Conservation (phyloP, 2,888 invertebrate species). For the Slavum lentiscoides region DNA sequence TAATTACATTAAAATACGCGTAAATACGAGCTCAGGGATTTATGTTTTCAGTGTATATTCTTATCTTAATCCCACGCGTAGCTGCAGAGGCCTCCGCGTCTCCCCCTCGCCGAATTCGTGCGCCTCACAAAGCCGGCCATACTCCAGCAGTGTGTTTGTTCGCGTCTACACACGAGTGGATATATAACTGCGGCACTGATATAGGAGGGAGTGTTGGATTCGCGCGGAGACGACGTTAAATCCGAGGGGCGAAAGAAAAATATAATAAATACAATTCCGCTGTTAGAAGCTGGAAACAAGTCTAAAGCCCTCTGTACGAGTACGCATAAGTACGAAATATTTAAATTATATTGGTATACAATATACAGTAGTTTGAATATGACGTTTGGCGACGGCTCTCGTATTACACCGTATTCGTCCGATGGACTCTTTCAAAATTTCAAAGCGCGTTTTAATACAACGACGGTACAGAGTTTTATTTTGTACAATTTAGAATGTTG, state of each 20-base stretch:
- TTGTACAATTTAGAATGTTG: too few relatives aligned
- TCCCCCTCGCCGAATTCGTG: not conserved
- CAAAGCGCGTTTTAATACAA: too few relatives aligned
- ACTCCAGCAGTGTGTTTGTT: not conserved
- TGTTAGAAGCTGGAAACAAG: not conserved
- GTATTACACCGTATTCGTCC: not conserved
- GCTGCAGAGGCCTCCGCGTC: not conserved
- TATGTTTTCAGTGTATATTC: conserved; percentile 6
- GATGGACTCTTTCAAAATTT: not conserved
- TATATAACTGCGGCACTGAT: conserved; percentile 1
- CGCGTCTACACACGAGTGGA: not conserved
- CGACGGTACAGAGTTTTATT: too few relatives aligned
- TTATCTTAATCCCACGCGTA: conserved; percentile 34
- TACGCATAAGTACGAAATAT: not conserved
- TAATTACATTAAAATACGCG: conserved; percentile 42
- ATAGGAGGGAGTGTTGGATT: not conserved
- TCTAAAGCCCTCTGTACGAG: not conserved
- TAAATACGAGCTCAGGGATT: not conserved
- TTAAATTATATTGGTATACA: not conserved
- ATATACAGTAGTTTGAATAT: not conserved
- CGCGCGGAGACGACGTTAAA: conserved; percentile 1
- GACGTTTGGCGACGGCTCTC: not conserved
- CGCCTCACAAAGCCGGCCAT: not conserved
- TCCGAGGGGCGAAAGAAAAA: not conserved
- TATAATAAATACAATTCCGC: not conserved